Conservation (phyloP, 2,888 invertebrate species). For the Clusia tigrina region DNA sequence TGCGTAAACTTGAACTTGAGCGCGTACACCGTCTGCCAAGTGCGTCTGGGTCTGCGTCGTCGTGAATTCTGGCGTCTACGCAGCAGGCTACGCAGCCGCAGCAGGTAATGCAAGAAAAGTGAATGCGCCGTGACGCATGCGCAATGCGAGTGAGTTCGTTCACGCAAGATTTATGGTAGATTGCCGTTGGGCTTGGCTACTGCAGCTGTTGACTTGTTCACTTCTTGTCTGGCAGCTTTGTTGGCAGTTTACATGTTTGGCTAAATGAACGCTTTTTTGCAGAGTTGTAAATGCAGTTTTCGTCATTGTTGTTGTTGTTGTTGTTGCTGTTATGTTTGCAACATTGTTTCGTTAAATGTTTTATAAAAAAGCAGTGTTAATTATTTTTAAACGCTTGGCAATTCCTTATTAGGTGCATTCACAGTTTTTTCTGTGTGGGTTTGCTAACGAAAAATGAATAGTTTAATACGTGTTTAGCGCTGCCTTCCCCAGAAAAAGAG, state of each 20-base stretch:
- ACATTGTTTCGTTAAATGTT: too few relatives aligned
- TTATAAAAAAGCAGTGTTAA: neutral
- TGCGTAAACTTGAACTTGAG: constrained; percentile 27
- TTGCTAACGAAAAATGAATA: too few relatives aligned
- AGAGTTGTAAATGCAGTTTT: neutral
- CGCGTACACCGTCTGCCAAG: neutral
- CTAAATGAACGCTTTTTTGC: neutral
- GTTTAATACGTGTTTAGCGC: too few relatives aligned
- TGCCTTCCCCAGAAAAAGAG: too few relatives aligned
- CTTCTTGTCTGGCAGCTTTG: neutral
- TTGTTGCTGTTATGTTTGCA: too few relatives aligned
- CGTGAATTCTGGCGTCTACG: neutral
- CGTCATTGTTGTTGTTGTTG: neutral
- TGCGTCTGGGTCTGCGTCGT: neutral
- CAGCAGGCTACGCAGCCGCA: neutral
- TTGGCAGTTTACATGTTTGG: neutral
- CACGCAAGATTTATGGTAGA: neutral
- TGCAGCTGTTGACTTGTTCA: neutral
- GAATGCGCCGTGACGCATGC: neutral
- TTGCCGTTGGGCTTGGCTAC: constrained; percentile 7
- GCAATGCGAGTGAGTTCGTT: neutral
- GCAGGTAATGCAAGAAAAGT: neutral
- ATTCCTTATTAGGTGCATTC: neutral
- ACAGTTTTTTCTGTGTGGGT: too few relatives aligned
- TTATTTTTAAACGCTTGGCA: neutral